Evolutionary conservation across 2,888 invertebrate species (phyloP), one percentile per base, ranked within the genome.

Genomic region (Arrhopalites spinosus): DNA sequence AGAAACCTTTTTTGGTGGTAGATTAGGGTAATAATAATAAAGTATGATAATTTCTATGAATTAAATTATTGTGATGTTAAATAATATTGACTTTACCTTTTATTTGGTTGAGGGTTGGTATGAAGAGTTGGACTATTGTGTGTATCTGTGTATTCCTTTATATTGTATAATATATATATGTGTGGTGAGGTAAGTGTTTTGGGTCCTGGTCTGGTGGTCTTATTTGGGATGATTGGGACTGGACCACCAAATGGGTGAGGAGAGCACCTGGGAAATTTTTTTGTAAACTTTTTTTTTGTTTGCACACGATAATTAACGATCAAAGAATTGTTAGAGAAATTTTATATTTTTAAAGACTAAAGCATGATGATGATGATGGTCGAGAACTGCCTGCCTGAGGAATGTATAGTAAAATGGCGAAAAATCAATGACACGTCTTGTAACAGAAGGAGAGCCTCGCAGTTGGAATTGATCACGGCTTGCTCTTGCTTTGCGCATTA

Each of bases 391-490:
- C 59, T 23, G 71, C 56, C 59, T 30, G 71, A 56, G 36, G 45
- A 71, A 59, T 71, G 59, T 70, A 47, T 50, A 64, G 70, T 56
- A 75, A 75, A 75, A 75, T 75, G 75, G 75, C 75, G 69, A 64
- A 70, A 59, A 75, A 75, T 75, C 75, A 70, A 75, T 75, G 63
- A 64, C 66, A 73, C 66, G 73, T 47, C 73, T 63, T 66, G 63
- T 64, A 66, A 47, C 66, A 50, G 59, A 61, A 61, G 61, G 61
- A n/a, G n/a, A 72, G 61, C 67, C 36, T 68, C 67, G 20, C 45
- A 47, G 45, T 68, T 68, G 67, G 67, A 45, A 68, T 68, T 68
- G 67, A 68, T 68, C 67, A 68, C 67, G 67, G 47, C 67, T 68
- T 68, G 67, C 67, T 68, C 47, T 68, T n/a, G 45, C 67, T 68